Conservation (phyloP, 2,888 invertebrate species). For the Amphipyra berbera region DNA sequence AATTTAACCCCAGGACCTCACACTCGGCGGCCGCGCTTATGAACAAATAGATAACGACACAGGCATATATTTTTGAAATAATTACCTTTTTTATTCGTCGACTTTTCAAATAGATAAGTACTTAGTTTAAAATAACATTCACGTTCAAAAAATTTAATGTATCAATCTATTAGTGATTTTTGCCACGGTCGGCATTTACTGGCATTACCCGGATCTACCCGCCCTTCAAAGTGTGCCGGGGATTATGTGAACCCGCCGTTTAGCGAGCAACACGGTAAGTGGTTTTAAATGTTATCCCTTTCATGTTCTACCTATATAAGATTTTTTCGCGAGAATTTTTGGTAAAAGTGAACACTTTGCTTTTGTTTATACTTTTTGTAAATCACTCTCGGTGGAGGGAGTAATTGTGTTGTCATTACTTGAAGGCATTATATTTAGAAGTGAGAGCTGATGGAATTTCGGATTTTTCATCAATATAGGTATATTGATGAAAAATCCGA, state of each 20-base stretch:
- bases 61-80: too few species aligned
- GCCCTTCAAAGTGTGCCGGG: constrained; percentile 16
- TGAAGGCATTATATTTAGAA: background rate
- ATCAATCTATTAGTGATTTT: constrained; percentile 40
- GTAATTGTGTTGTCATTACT: constrained; percentile 4
- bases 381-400: background rate
- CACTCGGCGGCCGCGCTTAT: too few species aligned
- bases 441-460: too few species aligned
- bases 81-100: too few species aligned
- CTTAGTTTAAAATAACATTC: too few species aligned
- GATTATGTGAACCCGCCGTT: constrained; percentile 38
- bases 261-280: constrained; percentile 37
- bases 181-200: constrained; percentile 25
- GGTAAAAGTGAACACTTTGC: constrained; percentile 23
- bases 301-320: constrained; percentile 33
- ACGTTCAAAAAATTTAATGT: constrained; percentile 3
- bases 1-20: too few species aligned
- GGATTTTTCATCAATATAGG: too few species aligned
- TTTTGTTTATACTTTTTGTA: constrained; percentile 26
- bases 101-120: too few species aligned
- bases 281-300: constrained; percentile 55
- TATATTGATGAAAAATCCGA: background rate
- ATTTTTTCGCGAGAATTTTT: constrained; percentile 33
- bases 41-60: too few species aligned
- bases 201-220: constrained; percentile 12